These are phyloP conservation scores for Synanceia verrucosa DNA, from an alignment of 2,797 vertebrate genomes.

Conservation along the genomic window DNA sequence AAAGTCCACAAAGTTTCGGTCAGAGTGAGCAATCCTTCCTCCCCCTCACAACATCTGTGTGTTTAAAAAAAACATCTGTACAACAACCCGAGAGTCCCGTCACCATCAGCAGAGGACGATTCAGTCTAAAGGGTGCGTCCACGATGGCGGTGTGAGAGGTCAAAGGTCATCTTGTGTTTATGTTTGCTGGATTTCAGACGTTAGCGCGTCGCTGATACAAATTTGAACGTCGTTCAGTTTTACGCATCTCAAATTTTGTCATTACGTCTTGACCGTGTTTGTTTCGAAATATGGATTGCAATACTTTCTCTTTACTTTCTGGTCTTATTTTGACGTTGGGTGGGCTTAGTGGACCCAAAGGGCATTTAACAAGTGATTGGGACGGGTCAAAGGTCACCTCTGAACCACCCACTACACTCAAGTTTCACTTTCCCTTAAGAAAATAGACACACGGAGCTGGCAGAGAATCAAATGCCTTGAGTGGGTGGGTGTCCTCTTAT, in stretches of 20 bases:
- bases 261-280: neutral
- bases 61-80: conserved; percentile 23
- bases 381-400: conserved; percentile 38
- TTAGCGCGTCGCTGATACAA: neutral
- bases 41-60: conserved; percentile 50
- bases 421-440: conserved; percentile 36
- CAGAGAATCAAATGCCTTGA: neutral
- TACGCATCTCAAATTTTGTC: neutral
- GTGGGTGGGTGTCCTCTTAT: neutral
- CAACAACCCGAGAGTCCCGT: conserved; percentile 18
- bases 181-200: neutral
- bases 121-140: conserved; percentile 14
- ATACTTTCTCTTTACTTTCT: neutral
- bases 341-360: neutral
- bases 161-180: conserved; percentile 16
- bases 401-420: conserved; percentile 1
- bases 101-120: neutral
- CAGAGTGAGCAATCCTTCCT: conserved; percentile 19
- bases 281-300: neutral
- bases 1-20: conserved; percentile 5
- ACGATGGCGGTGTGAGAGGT: conserved; percentile 27
- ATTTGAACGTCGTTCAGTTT: neutral
- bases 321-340: conserved; percentile 13
- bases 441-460: conserved; percentile 10
- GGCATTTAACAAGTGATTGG: conserved; percentile 36